Conservation (phyloP, 2,888 invertebrate species). For the Apamea sordens region DNA sequence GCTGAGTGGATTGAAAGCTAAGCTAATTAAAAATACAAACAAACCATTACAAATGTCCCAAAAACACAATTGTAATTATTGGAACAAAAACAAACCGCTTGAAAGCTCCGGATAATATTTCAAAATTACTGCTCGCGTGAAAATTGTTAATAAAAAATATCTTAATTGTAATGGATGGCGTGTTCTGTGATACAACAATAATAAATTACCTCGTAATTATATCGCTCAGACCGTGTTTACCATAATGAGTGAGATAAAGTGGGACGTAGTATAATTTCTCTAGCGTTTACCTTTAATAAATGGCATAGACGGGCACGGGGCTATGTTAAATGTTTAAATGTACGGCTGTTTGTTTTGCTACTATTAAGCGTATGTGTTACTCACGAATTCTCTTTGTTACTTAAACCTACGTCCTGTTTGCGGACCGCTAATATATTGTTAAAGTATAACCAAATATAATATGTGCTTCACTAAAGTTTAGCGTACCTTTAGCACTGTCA, state of each 20-base stretch:
- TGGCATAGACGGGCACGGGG: constrained; percentile 44
- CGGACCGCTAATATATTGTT: constrained; percentile 1
- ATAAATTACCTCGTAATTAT: constrained; percentile 86
- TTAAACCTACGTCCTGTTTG: constrained; percentile 18
- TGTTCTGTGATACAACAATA: constrained; percentile 86
- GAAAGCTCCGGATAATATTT: constrained; percentile 61
- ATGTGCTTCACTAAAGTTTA: neutral
- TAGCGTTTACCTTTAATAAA: constrained; percentile 60
- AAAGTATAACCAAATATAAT: neutral
- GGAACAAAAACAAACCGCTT: constrained; percentile 52
- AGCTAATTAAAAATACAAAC: constrained; percentile 30
- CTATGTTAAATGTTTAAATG: constrained; percentile 36
- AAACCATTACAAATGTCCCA: constrained; percentile 13
- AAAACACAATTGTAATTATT: constrained; percentile 44
- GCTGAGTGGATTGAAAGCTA: neutral
- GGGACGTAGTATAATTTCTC: constrained; percentile 69
- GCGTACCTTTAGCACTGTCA: neutral
- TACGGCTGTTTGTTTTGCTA: constrained; percentile 32
- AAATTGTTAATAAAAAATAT: constrained; percentile 86
- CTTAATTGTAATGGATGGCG: constrained; percentile 85
- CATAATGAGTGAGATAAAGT: constrained; percentile 86
- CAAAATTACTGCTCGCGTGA: constrained; percentile 81
- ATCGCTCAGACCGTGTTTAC: constrained; percentile 84
- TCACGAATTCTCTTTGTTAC: constrained; percentile 42
- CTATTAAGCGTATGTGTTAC: constrained; percentile 43